These are phyloP conservation scores for Hemiprocne comata DNA, from an alignment of 2,113 vertebrate genomes.

Conservation along the genomic window DNA sequence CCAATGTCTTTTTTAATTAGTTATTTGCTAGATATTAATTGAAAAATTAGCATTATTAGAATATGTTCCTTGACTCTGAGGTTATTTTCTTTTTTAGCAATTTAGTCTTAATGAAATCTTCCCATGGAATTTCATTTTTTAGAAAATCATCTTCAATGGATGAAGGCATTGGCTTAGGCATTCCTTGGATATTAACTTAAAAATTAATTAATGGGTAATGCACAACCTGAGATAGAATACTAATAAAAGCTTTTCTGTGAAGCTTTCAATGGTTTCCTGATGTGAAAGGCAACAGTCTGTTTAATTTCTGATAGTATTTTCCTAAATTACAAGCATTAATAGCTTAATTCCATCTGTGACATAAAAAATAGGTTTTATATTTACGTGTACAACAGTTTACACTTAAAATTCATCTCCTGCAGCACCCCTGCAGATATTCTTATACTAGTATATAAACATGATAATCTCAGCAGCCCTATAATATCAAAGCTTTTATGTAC, in stretches of 20 bases:
- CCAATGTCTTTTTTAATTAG: neutral
- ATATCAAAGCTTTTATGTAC: neutral
- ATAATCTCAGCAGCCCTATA: neutral
- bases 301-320: neutral
- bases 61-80: neutral
- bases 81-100: neutral
- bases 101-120: neutral
- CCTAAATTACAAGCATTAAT: neutral
- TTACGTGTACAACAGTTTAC: neutral
- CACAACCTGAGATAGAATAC: neutral
- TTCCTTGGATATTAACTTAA: neutral
- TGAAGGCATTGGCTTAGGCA: neutral
- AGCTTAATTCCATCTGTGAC: neutral
- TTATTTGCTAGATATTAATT: neutral
- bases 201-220: neutral
- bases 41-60: neutral
- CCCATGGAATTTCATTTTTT: neutral
- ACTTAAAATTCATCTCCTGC: neutral
- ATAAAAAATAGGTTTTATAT: neutral
- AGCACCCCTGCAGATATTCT: neutral
- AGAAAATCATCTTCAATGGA: neutral
- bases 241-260: neutral
- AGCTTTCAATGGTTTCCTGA: neutral
- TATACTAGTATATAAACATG: neutral
- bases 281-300: neutral